Evolutionary conservation across 2,888 invertebrate species (phyloP).

Genomic region (Acronicta aceris): DNA sequence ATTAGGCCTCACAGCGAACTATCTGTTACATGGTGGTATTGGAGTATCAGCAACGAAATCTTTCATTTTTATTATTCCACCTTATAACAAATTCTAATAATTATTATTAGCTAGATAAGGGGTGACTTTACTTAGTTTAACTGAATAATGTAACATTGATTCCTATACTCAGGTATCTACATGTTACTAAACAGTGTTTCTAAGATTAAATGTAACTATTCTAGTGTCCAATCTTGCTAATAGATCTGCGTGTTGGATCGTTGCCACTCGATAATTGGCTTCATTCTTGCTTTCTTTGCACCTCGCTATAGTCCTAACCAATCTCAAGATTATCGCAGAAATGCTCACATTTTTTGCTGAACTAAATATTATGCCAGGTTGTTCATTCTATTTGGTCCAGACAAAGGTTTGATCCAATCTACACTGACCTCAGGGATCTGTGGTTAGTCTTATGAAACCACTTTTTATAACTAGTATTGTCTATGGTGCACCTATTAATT

Average conservation of each 20-base stretch:
- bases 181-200: not conserved
- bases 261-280: conserved; percentile 36
- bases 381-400: conserved; percentile 3
- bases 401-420: conserved; percentile 26
- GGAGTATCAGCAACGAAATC: too few species aligned
- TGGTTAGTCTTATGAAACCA: not conserved
- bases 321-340: conserved; percentile 36
- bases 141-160: not conserved
- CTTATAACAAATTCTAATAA: too few species aligned
- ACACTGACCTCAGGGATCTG: not conserved
- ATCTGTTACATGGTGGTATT: too few species aligned
- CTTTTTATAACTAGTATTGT: too few species aligned
- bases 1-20: too few species aligned
- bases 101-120: too few species aligned
- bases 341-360: conserved; percentile 33
- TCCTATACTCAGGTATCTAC: not conserved
- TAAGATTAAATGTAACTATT: conserved; percentile 5
- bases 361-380: conserved; percentile 21
- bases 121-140: not conserved
- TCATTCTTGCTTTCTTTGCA: conserved; percentile 37
- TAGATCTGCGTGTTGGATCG: conserved; percentile 28
- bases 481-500: too few species aligned
- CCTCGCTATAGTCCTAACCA: conserved; percentile 30
- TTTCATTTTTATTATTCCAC: too few species aligned
- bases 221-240: conserved; percentile 20